Percentiles rank a stretch among this genome's conserved stretches.
Evolutionary conservation across 2,888 invertebrate species (phyloP).

Genomic region (Drosophila quinaria): DNA sequence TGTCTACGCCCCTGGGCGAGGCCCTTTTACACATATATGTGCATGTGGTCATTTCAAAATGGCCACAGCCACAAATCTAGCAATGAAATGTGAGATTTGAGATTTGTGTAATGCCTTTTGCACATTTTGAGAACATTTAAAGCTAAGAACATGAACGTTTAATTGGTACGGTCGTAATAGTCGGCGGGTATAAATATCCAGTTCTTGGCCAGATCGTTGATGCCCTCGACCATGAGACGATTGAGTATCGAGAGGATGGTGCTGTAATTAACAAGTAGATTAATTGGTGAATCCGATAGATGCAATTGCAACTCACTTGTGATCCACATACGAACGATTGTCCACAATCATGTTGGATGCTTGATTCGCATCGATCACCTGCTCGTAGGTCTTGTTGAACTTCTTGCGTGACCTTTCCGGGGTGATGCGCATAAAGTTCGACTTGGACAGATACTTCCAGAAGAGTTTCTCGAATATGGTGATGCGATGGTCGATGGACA

Average conservation of each 20-base stretch:
- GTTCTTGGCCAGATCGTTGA: slow-evolving; percentile 77
- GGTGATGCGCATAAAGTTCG: slow-evolving; percentile 74
- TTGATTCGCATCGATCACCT: slow-evolving; percentile 47
- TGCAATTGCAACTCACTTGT: slow-evolving; percentile 56
- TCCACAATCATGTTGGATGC: neutral
- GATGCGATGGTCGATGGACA: slow-evolving; percentile 69
- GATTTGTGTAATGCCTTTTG: slow-evolving; percentile 14
- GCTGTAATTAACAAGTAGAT: slow-evolving; percentile 38
- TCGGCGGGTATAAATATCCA: slow-evolving; percentile 78
- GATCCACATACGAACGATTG: slow-evolving; percentile 32
- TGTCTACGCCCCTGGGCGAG: neutral
- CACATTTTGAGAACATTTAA: slow-evolving; percentile 17
- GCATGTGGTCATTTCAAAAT: slow-evolving; percentile 15
- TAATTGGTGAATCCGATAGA: neutral
- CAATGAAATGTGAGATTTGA: slow-evolving; percentile 21
- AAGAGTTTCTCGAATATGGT: slow-evolving; percentile 83
- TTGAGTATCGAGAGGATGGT: slow-evolving; percentile 66
- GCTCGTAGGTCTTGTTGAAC: slow-evolving; percentile 60
- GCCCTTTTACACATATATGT: neutral
- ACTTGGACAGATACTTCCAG: slow-evolving; percentile 80
- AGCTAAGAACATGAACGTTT: slow-evolving; percentile 19
- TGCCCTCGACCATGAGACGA: slow-evolving; percentile 71
- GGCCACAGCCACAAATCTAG: slow-evolving; percentile 21
- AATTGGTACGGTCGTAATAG: slow-evolving; percentile 56
- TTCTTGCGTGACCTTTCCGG: slow-evolving; percentile 52